phyloP scores from a whole-genome alignment of 2,797 vertebrate species.

The Pangasius djambal region DNA sequence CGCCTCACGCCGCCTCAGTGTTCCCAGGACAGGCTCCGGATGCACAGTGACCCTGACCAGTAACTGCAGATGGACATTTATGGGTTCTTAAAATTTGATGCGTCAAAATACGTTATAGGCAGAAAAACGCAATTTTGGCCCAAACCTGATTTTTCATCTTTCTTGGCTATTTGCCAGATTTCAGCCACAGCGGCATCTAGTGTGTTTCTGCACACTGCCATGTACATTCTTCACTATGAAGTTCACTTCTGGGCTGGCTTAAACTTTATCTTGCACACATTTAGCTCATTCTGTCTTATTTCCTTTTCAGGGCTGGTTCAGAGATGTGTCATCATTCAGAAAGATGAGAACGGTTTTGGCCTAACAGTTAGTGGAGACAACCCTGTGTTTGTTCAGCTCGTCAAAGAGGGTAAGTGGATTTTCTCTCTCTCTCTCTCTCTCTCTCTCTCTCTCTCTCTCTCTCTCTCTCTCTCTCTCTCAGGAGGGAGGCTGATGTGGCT shows the following conservation, averaged over 20 bases:
- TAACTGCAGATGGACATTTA: not conserved
- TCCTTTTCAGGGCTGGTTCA: conserved; percentile 88
- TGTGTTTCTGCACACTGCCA: not conserved
- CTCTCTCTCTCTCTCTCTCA: not conserved
- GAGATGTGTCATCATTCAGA: conserved; percentile 95
- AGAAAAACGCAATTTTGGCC: not conserved
- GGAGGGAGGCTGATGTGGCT: conserved; percentile 40
- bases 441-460: not conserved
- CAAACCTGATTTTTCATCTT: not conserved
- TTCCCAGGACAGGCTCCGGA: not conserved
- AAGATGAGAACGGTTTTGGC: conserved; percentile 95
- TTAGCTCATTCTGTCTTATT: not conserved
- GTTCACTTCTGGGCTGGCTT: not conserved
- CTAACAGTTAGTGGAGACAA: conserved; percentile 98
- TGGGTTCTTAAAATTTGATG: not conserved
- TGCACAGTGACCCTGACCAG: not conserved
- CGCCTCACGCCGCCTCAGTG: not conserved
- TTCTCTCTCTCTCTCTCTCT: not conserved
- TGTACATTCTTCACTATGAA: not conserved
- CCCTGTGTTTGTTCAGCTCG: conserved; percentile 97
- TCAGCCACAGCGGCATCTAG: not conserved
- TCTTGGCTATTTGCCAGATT: not conserved
- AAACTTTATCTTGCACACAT: not conserved
- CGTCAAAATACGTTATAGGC: not conserved
- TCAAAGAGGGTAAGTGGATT: conserved; percentile 88